Percentiles rank a stretch among this genome's conserved stretches.
These are phyloP conservation scores for Anguilla pacifica DNA, from an alignment of 2,797 vertebrate species.

Conservation along the genomic window DNA sequence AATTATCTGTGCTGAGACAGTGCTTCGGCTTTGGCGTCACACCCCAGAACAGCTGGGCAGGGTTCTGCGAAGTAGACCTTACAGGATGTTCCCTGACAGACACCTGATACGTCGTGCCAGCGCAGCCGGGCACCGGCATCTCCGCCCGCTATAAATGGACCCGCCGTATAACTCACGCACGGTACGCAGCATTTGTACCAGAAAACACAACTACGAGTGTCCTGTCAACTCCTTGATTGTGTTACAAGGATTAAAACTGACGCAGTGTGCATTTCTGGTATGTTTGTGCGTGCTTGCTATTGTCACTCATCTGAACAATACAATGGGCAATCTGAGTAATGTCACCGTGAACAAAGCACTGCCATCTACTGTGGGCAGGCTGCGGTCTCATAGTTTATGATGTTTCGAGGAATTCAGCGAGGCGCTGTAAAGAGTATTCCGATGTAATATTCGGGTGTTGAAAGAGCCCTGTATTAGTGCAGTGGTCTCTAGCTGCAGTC, in stretches of 20 bases:
- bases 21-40: not conserved
- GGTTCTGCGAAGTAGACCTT: slow-evolving; percentile 21
- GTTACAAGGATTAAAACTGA: not conserved
- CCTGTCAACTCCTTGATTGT: not conserved
- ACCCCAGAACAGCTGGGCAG: slow-evolving; percentile 1
- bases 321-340: not conserved
- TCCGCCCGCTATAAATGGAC: slow-evolving; percentile 33
- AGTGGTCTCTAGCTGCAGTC: not conserved
- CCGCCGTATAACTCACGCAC: not conserved
- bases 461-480: not conserved
- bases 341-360: not conserved
- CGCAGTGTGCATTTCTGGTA: not conserved
- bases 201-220: not conserved
- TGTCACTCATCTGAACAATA: not conserved
- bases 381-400: not conserved
- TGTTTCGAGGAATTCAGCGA: not conserved
- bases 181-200: not conserved
- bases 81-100: not conserved
- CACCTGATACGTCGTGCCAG: not conserved
- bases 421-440: not conserved
- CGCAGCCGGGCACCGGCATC: not conserved
- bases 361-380: not conserved
- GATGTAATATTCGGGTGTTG: slow-evolving; percentile 14
- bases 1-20: not conserved
- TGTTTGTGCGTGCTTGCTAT: not conserved